phyloP scores from a whole-genome alignment of 2,113 vertebrate genomes.

The Paralichthys olivaceus region DNA sequence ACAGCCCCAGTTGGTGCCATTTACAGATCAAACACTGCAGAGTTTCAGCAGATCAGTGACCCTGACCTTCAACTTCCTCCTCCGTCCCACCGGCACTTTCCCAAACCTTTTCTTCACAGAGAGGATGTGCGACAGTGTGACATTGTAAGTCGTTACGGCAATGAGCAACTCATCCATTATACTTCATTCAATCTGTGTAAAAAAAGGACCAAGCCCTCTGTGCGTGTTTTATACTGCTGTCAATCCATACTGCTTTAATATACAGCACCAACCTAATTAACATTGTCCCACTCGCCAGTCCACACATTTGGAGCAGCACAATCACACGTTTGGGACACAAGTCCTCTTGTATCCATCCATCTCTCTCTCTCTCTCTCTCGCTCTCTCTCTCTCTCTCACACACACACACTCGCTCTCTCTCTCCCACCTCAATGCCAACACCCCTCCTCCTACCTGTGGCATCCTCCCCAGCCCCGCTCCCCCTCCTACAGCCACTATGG shows the following conservation, averaged over 20 bases:
- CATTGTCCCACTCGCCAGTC: conserved; percentile 1
- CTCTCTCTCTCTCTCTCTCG: neutral
- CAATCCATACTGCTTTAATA: conserved; percentile 30
- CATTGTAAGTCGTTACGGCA: conserved; percentile 31
- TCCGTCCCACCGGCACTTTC: conserved; percentile 51
- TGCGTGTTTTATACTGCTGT: neutral
- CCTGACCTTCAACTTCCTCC: conserved; percentile 66
- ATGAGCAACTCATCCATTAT: conserved; percentile 35
- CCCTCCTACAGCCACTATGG: conserved; percentile 94
- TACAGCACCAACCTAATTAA: conserved; percentile 14
- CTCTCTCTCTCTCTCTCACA: neutral
- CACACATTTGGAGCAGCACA: conserved; percentile 24
- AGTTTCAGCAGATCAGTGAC: conserved; percentile 64
- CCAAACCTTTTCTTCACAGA: conserved; percentile 60
- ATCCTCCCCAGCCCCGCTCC: conserved; percentile 93
- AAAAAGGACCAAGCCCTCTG: neutral
- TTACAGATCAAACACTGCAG: conserved; percentile 74
- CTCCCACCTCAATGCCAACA: conserved; percentile 27
- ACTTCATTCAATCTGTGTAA: conserved; percentile 10
- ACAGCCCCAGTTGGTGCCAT: conserved; percentile 58
- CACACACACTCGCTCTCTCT: neutral
- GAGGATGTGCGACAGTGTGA: conserved; percentile 34
- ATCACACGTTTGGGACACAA: conserved; percentile 15
- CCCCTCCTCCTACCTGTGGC: conserved; percentile 88
- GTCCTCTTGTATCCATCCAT: conserved; percentile 7